Conservation (phyloP, 2,113 vertebrate species). For the Trematomus loennbergii region DNA sequence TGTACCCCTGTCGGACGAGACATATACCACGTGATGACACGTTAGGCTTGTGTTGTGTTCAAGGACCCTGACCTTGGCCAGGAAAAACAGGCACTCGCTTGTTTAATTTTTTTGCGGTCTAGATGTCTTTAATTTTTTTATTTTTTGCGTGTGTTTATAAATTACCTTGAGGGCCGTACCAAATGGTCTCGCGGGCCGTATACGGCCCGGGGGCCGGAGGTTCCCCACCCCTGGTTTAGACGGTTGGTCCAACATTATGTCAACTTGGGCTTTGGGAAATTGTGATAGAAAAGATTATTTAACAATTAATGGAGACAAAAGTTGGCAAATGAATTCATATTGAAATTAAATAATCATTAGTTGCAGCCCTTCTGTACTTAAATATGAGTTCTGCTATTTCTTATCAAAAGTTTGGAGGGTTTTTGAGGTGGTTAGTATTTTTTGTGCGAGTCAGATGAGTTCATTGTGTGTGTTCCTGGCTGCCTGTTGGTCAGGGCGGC, state of each 20-base stretch:
- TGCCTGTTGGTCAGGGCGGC: slow-evolving; percentile 45
- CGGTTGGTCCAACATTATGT: not conserved
- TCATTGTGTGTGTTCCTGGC: slow-evolving; percentile 29
- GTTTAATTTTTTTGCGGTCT: too few relatives aligned
- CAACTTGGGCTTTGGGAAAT: not conserved
- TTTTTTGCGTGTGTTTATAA: too few relatives aligned
- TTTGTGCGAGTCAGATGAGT: slow-evolving; percentile 45
- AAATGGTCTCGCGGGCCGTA: too few relatives aligned
- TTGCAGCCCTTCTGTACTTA: not conserved
- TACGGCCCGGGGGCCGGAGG: too few relatives aligned
- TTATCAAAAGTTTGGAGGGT: not conserved
- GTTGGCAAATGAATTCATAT: not conserved
- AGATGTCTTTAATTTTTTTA: too few relatives aligned
- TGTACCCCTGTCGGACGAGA: too few relatives aligned
- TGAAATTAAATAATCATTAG: not conserved
- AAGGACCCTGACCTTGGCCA: too few relatives aligned
- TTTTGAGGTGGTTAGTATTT: not conserved
- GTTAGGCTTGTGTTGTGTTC: too few relatives aligned
- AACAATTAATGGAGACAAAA: not conserved
- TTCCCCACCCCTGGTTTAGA: not conserved
- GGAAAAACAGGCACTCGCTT: too few relatives aligned
- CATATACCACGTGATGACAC: too few relatives aligned
- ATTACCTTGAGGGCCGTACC: too few relatives aligned
- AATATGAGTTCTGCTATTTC: not conserved
- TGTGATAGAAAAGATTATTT: not conserved